Evolutionary conservation across 2,113 vertebrate species (phyloP).

Genomic region (Strix uralensis): DNA sequence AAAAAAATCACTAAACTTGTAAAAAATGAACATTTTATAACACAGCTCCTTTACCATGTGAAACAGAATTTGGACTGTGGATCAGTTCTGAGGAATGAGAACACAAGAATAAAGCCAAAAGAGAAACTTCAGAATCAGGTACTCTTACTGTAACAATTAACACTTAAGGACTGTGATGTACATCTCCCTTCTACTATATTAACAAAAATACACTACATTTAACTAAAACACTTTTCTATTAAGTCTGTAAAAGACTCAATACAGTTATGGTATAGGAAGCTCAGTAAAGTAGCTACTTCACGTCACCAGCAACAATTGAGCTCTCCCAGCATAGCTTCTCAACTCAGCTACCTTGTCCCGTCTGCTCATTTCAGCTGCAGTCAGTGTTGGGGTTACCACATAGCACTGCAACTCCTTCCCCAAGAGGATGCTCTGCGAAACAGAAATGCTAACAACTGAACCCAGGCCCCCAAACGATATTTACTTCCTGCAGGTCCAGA

Average conservation of each 20-base stretch:
- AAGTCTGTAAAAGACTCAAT: not conserved
- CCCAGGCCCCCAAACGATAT: not conserved
- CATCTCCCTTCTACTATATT: not conserved
- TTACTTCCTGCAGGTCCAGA: not conserved
- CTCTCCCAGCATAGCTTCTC: not conserved
- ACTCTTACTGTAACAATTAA: not conserved
- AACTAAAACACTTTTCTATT: not conserved
- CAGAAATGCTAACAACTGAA: not conserved
- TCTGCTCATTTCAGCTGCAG: not conserved
- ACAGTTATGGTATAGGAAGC: not conserved
- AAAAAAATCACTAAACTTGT: not conserved
- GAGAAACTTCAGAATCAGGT: not conserved
- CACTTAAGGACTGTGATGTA: not conserved
- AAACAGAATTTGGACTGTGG: not conserved
- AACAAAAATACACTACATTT: not conserved
- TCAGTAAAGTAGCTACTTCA: not conserved
- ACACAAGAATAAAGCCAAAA: not conserved
- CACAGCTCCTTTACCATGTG: not conserved
- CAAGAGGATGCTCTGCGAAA: not conserved
- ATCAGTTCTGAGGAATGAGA: not conserved
- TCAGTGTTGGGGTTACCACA: not conserved
- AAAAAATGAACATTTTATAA: not conserved
- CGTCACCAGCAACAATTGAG: not conserved
- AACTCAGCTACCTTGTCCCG: fast-evolving
- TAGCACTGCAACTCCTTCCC: not conserved